Evolutionary conservation across 2,888 invertebrate genomes (phyloP), one percentile per base, ranked within the genome.

Genomic region (Tachina grossa): DNA sequence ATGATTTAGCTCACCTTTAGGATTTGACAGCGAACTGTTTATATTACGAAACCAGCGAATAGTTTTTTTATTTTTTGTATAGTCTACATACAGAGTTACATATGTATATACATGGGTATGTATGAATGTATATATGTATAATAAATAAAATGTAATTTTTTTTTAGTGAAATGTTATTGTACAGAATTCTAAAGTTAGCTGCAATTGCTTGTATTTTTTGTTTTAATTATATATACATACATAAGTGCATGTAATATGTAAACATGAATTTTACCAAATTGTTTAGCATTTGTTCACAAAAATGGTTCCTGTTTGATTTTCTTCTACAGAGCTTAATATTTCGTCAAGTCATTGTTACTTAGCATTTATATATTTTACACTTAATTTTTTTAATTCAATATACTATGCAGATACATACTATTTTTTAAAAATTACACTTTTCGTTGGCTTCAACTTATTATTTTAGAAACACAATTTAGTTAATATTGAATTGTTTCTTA

Each of bases 181-280:
- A 0, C 31, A 31, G 5, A 31, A 31, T 31, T 31, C 31, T 31
- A 31, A 6, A 31, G 6, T 6, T 31, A 31, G 31, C 6, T 31
- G 31, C 6, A 31, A 31, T 31, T 31, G 31, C 31, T 31, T 31
- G 31, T 6, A 31, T 6, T 31, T 31, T 5, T 31, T 31, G 31
- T 31, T 31, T 31, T 31, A 31, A 31, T 5, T 31, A 31, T 6
- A 31, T 31, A 31, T 31, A 0, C 31, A 31, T 31, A 31, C 31
- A 31, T 31, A 31, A 0, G 0, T 31, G 0, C 4, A 85, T 83
- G 76, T 85, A 85, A 85, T 68, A 66, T 2, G 0, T 11, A 31
- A 31, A 31, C 31, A 31, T 45, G 61, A 72, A 85, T 85, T 85
- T 83, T 76, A 80, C 76, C 71, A 85, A 78, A 71, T 75, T 63